A percentile compares a stretch with the other conserved stretches of the same genome.
Evolutionary conservation across 2,113 vertebrate genomes (phyloP).

Genomic region (Sturnus vulgaris): DNA sequence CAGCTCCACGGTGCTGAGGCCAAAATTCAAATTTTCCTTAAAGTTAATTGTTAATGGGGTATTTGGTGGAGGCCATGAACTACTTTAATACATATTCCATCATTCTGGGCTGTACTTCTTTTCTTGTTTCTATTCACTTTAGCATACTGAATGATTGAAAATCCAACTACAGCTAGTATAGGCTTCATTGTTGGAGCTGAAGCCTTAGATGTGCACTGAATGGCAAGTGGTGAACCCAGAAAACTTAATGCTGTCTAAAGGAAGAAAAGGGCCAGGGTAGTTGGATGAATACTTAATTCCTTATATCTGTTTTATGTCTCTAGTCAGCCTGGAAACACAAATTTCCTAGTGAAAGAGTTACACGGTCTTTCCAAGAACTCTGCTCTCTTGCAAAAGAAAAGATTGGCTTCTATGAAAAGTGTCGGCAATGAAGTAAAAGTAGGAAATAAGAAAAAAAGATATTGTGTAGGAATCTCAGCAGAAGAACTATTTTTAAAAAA

Average conservation of each 20-base stretch:
- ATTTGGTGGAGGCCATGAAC: conserved; percentile 40
- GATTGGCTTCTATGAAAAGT: conserved; percentile 4
- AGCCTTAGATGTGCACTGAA: conserved; percentile 50
- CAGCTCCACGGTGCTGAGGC: not conserved
- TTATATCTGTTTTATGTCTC: conserved; percentile 52
- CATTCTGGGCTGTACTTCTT: not conserved
- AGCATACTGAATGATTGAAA: conserved; percentile 41
- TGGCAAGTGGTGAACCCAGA: conserved; percentile 43
- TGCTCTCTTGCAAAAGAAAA: conserved; percentile 2
- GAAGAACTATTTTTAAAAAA: not conserved
- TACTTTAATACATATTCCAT: conserved; percentile 32
- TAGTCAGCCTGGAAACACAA: conserved; percentile 12
- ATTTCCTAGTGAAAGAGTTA: conserved; percentile 37
- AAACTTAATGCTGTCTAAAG: conserved; percentile 11
- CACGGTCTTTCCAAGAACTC: conserved; percentile 46
- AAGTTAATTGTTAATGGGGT: conserved; percentile 10
- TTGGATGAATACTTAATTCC: conserved; percentile 53
- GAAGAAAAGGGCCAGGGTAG: not conserved
- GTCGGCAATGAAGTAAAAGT: not conserved
- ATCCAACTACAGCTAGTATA: conserved; percentile 43
- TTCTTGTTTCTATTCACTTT: conserved; percentile 27
- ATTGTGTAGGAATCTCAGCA: not conserved
- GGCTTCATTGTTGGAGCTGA: conserved; percentile 16
- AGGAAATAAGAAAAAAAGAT: not conserved
- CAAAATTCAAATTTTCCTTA: conserved; percentile 44